These are phyloP conservation scores for Zaprionus inermis DNA, from an alignment of 1,140 invertebrate species.

Conservation along the genomic window DNA sequence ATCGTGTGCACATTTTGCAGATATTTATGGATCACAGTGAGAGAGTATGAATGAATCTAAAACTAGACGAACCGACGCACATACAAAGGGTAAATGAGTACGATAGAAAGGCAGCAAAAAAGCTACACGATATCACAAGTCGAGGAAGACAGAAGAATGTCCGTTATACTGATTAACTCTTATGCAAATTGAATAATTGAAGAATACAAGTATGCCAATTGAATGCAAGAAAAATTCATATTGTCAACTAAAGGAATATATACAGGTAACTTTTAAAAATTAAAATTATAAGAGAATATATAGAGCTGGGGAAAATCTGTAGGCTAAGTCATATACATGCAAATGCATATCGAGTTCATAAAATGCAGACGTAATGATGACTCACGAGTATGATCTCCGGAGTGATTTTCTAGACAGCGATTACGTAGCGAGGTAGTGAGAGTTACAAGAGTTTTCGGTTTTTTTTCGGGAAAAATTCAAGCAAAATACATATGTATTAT, in stretches of 20 bases:
- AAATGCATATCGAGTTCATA: constrained; percentile 24
- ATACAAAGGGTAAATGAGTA: background rate
- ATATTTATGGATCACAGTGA: background rate
- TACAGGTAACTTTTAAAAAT: background rate
- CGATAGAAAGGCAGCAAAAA: background rate
- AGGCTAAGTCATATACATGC: constrained; percentile 12
- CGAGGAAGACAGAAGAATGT: background rate
- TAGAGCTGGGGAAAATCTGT: background rate
- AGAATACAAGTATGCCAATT: background rate
- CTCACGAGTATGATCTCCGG: constrained; percentile 78
- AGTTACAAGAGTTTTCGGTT: constrained; percentile 19
- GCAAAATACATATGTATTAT: constrained; percentile 31
- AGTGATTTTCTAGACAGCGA: constrained; percentile 76
- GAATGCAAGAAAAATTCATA: too few relatives aligned
- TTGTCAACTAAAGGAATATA: background rate
- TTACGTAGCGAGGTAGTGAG: constrained; percentile 30
- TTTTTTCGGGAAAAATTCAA: constrained; percentile 40
- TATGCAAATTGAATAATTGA: background rate
- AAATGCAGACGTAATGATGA: constrained; percentile 61
- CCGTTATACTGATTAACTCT: background rate
- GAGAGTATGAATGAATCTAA: background rate
- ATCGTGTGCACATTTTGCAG: background rate
- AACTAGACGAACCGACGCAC: background rate
- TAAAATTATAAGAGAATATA: background rate
- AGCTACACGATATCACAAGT: background rate